Percentiles rank a stretch among this genome's conserved stretches.
Conservation (phyloP, 2,888 invertebrate genomes). For the Mellilla xanthometata region DNA sequence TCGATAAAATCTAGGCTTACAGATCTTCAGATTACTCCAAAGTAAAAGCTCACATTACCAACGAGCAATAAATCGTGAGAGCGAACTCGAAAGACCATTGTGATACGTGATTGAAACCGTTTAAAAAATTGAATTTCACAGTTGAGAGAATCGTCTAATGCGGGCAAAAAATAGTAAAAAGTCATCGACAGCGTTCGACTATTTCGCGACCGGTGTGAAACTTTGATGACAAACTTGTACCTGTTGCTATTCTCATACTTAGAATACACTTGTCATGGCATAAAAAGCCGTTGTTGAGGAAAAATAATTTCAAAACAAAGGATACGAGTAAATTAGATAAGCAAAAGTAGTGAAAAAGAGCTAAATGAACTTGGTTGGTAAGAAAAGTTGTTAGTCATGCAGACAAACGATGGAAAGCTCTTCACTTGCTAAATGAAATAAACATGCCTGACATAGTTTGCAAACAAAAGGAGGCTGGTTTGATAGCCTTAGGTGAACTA, state of each 20-base stretch:
- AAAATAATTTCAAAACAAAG: no score
- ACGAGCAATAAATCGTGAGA: slow-evolving; percentile 29
- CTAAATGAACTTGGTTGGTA: no score
- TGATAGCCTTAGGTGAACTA: slow-evolving; percentile 7
- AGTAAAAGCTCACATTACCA: slow-evolving; percentile 21
- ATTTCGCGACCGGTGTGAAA: slow-evolving; percentile 17
- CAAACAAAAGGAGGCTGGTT: slow-evolving; percentile 5
- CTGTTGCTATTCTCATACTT: not conserved
- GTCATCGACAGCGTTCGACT: slow-evolving; percentile 31
- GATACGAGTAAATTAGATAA: no score
- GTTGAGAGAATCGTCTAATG: slow-evolving; percentile 52
- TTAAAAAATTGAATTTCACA: slow-evolving; percentile 73
- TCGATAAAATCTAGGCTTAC: slow-evolving; percentile 12
- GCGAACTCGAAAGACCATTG: slow-evolving; percentile 38
- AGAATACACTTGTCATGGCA: no score
- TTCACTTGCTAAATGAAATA: slow-evolving; percentile 7
- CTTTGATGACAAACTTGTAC: slow-evolving; percentile 14
- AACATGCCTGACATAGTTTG: slow-evolving; percentile 3
- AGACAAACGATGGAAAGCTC: not conserved
- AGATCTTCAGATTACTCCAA: slow-evolving; percentile 18
- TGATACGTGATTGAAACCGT: slow-evolving; percentile 56
- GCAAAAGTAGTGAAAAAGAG: no score
- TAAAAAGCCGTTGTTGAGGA: no score
- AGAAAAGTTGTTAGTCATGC: not conserved
- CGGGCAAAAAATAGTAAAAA: slow-evolving; percentile 45